These are phyloP conservation scores for Mormyrus iriodes DNA, from an alignment of 2,113 vertebrate species.

Conservation along the genomic window DNA sequence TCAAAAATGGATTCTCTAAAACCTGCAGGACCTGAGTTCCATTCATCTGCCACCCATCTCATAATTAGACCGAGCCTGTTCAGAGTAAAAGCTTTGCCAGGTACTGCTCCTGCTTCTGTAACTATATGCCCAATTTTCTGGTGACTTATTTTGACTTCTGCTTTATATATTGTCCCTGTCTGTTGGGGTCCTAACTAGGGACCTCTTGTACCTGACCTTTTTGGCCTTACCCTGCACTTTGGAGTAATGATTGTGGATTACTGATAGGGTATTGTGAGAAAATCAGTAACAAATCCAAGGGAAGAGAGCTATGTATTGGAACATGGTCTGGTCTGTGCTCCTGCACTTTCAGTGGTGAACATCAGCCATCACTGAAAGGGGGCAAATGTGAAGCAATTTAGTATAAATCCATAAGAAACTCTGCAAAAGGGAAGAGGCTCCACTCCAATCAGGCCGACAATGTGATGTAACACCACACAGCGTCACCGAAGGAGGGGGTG, in stretches of 20 bases:
- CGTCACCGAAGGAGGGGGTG: neutral
- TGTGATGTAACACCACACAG: neutral
- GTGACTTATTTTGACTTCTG: neutral
- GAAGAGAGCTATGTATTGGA: neutral
- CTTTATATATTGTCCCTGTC: neutral
- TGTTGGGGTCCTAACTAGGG: neutral
- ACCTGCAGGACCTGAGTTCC: neutral
- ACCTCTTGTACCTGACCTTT: neutral
- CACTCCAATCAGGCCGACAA: neutral
- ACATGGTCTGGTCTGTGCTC: neutral
- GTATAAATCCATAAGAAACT: neutral
- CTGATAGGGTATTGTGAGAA: neutral
- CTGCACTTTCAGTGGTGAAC: neutral
- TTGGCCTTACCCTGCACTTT: neutral
- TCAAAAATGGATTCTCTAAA: neutral
- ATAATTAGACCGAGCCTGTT: neutral
- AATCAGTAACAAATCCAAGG: neutral
- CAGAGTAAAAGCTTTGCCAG: neutral
- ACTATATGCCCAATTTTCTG: neutral
- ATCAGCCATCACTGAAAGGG: neutral
- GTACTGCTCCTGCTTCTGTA: neutral
- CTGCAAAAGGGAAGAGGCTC: neutral
- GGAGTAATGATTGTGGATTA: neutral
- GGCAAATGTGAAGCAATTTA: neutral
- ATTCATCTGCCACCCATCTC: neutral